Evolutionary conservation across 2,113 vertebrate genomes (phyloP).

Genomic region (Lophotis ruficrista): DNA sequence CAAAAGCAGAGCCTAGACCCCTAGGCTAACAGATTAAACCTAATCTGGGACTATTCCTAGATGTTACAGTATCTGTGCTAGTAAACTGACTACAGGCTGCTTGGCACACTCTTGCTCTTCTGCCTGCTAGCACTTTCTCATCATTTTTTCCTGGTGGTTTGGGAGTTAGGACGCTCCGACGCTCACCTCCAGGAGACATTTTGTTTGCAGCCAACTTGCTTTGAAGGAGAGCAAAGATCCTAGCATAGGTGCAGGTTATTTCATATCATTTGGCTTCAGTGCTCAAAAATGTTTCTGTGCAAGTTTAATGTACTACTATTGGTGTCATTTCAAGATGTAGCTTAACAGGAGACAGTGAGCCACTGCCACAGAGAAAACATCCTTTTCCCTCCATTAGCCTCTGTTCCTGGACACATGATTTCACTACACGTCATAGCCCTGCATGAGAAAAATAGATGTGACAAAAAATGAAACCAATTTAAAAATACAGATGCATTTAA

Average conservation of each 20-base stretch:
- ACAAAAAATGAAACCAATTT: not conserved
- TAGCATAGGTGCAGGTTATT: not conserved
- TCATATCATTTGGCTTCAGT: not conserved
- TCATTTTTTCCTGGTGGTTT: not conserved
- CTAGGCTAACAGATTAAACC: not conserved
- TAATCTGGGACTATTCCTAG: not conserved
- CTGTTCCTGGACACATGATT: not conserved
- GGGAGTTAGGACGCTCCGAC: not conserved
- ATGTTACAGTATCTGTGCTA: not conserved
- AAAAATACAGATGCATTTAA: not conserved
- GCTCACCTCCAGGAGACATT: not conserved
- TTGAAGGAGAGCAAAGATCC: not conserved
- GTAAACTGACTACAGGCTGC: not conserved
- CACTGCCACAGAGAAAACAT: not conserved
- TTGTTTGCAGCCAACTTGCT: not conserved
- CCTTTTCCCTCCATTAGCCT: not conserved
- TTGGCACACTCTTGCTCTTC: not conserved
- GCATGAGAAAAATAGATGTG: not conserved
- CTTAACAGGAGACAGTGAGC: not conserved
- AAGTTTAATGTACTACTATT: not conserved
- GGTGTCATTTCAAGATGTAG: not conserved
- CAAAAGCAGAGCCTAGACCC: not conserved
- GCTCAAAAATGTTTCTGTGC: not conserved
- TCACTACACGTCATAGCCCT: not conserved
- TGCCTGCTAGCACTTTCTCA: not conserved